Percentiles rank a stretch among this genome's conserved stretches.
Evolutionary conservation across 2,888 invertebrate species (phyloP).

Genomic region (Scrobipalpa costella): DNA sequence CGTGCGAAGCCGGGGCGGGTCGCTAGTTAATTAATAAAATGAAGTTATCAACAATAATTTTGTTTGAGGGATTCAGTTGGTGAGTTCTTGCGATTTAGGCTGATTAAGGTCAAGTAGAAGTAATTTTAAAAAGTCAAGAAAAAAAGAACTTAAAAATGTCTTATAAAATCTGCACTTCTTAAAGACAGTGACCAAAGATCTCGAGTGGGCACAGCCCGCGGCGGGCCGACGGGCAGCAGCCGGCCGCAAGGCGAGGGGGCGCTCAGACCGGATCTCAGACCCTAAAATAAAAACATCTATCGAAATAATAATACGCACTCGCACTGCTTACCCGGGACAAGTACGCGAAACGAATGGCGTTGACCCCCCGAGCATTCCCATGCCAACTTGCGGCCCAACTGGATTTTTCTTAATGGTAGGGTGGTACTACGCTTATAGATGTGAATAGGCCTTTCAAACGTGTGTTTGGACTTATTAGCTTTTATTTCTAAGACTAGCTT

Average conservation of each 20-base stretch:
- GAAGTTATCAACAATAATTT: too few species aligned
- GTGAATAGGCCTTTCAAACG: conserved; percentile 71
- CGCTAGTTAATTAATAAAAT: too few species aligned
- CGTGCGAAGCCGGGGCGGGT: too few species aligned
- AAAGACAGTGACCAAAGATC: conserved; percentile 17
- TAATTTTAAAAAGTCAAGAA: too few species aligned
- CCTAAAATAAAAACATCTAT: conserved; percentile 80
- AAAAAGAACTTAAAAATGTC: too few species aligned
- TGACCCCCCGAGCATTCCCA: conserved; percentile 79
- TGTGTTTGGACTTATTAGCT: conserved; percentile 73
- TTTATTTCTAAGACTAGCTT: conserved; percentile 73
- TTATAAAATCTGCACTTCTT: not conserved
- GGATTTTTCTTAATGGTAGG: conserved; percentile 74
- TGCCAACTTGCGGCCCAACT: conserved; percentile 68
- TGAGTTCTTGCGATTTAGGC: too few species aligned
- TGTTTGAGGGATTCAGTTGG: too few species aligned
- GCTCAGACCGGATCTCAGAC: conserved; percentile 78
- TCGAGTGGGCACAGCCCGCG: conserved; percentile 45
- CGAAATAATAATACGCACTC: conserved; percentile 79
- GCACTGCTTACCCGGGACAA: conserved; percentile 74
- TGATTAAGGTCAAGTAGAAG: too few species aligned
- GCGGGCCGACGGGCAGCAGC: conserved; percentile 52
- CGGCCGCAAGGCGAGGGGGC: conserved; percentile 68
- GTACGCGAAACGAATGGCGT: conserved; percentile 78
- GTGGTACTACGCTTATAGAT: conserved; percentile 61